A percentile compares a stretch with the other conserved stretches of the same genome.
Conservation (phyloP, 1,140 invertebrate genomes). For the Plutomurus gul region DNA sequence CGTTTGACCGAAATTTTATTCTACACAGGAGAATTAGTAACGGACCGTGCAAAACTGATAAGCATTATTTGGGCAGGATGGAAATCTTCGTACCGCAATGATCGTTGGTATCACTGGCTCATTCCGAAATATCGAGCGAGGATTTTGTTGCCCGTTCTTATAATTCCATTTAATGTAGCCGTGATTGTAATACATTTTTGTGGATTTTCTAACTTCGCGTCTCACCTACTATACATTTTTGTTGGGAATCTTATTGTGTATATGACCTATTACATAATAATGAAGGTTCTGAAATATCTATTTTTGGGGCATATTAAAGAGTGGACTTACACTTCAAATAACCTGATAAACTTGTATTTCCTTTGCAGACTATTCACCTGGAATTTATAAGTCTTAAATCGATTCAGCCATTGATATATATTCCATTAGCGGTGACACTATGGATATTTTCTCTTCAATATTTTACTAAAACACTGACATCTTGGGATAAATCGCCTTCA, state of each 20-base stretch:
- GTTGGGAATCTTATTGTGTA: slow-evolving; percentile 47
- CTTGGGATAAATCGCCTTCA: slow-evolving; percentile 51
- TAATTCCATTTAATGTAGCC: not conserved
- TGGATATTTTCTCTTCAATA: slow-evolving; percentile 44
- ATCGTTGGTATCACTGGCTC: not conserved
- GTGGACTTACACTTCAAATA: too few species aligned
- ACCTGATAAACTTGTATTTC: too few species aligned
- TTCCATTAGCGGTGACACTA: slow-evolving; percentile 17
- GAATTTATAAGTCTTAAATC: not conserved
- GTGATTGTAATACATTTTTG: slow-evolving; percentile 38
- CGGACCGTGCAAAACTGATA: not conserved
- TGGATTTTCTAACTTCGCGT: slow-evolving; percentile 41
- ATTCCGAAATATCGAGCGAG: not conserved
- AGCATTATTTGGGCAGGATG: not conserved
- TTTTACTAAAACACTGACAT: slow-evolving; percentile 30
- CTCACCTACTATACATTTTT: slow-evolving; percentile 47
- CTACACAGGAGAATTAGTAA: not conserved
- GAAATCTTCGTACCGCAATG: not conserved
- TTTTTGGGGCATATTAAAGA: too few species aligned
- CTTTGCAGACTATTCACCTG: not conserved
- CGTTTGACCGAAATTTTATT: not conserved
- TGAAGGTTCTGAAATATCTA: slow-evolving; percentile 41
- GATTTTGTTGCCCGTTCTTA: not conserved
- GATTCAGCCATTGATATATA: slow-evolving; percentile 46
- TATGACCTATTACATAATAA: slow-evolving; percentile 39